Evolutionary conservation across 2,888 invertebrate species (phyloP).

Genomic region (Polylopha cassiicola): DNA sequence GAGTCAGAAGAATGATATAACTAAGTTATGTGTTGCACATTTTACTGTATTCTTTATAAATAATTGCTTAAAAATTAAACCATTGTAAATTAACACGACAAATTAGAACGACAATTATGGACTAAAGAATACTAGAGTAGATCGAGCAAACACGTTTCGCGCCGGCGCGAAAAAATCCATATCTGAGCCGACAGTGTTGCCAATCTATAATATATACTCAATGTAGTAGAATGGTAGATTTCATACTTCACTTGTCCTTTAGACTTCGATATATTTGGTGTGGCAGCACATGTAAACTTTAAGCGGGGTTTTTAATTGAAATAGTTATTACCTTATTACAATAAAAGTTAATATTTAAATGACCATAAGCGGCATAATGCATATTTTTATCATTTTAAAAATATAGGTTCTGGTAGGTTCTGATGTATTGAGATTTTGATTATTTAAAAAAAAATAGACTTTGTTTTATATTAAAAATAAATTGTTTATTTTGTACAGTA

Average conservation of each 20-base stretch:
- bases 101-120: slow-evolving; percentile 15
- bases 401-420: too few species aligned
- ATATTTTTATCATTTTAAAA: neutral
- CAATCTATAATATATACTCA: slow-evolving; percentile 13
- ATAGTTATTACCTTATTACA: too few species aligned
- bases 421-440: too few species aligned
- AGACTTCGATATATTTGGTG: too few species aligned
- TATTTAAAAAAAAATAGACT: too few species aligned
- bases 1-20: slow-evolving; percentile 1
- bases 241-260: too few species aligned
- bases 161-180: slow-evolving; percentile 76
- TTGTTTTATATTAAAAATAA: too few species aligned
- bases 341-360: too few species aligned
- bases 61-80: slow-evolving; percentile 8
- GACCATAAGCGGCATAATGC: neutral
- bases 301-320: too few species aligned
- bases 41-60: slow-evolving; percentile 3
- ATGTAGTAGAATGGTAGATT: slow-evolving; percentile 4
- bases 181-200: slow-evolving; percentile 32
- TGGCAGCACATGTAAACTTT: too few species aligned
- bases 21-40: slow-evolving; percentile 13
- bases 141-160: slow-evolving; percentile 54
- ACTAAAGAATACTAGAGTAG: slow-evolving; percentile 22
- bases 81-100: slow-evolving; percentile 8
- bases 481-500: too few species aligned